A percentile compares a stretch with the other conserved stretches of the same genome.
Conservation (phyloP, 2,113 vertebrate genomes). For the Ondatra zibethicus region DNA sequence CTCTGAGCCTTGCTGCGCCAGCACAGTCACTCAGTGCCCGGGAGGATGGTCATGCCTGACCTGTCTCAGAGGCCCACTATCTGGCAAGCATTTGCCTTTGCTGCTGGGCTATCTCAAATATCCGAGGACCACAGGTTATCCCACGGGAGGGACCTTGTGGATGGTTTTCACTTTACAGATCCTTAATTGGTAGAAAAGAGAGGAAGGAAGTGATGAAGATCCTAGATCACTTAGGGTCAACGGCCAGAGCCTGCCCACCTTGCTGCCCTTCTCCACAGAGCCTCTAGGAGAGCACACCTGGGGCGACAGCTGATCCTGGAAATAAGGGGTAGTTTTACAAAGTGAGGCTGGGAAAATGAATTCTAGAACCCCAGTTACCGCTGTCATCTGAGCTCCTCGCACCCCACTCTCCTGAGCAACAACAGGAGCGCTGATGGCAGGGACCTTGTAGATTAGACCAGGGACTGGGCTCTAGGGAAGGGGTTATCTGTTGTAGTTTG, state of each 20-base stretch:
- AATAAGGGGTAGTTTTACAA: background rate
- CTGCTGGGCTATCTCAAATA: background rate
- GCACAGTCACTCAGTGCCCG: background rate
- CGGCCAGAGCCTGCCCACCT: background rate
- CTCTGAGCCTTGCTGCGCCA: conserved; percentile 16
- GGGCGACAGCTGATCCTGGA: background rate
- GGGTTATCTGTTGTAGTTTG: background rate
- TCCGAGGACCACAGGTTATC: background rate
- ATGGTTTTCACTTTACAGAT: background rate
- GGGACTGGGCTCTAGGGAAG: background rate
- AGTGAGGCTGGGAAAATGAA: background rate
- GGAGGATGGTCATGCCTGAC: background rate
- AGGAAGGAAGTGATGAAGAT: background rate
- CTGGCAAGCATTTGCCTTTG: background rate
- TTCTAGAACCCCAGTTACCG: background rate
- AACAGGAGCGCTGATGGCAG: background rate
- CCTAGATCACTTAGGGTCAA: background rate
- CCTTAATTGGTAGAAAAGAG: background rate
- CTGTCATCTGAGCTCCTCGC: background rate
- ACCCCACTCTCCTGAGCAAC: conserved; percentile 31
- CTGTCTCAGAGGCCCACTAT: background rate
- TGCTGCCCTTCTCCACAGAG: background rate
- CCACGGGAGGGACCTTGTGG: background rate
- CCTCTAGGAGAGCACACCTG: background rate
- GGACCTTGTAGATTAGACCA: background rate